Conservation (phyloP, 2,797 vertebrate genomes). For the Sebastes kiyomatsui region DNA sequence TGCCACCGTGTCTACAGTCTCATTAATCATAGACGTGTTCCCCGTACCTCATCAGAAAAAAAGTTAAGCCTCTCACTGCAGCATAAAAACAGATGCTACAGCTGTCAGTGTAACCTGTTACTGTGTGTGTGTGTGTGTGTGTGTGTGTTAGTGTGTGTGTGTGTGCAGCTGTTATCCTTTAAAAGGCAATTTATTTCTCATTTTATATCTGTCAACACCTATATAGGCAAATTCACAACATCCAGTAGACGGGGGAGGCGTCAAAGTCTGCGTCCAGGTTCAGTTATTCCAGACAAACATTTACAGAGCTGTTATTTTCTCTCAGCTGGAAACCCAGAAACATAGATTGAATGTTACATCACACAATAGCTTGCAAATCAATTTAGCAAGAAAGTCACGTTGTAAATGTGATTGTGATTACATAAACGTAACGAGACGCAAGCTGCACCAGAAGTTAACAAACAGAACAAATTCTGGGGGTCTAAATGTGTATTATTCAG, state of each 20-base stretch:
- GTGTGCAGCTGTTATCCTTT: constrained; percentile 1
- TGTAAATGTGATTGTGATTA: background rate
- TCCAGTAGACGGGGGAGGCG: background rate
- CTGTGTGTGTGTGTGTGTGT: background rate
- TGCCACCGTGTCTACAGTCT: background rate
- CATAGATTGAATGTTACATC: background rate
- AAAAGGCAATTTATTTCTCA: constrained; percentile 1
- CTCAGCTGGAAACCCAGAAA: background rate
- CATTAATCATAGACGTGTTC: constrained; percentile 17
- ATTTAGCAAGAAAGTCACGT: background rate
- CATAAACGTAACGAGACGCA: background rate
- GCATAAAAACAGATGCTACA: constrained; percentile 20
- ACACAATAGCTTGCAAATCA: background rate
- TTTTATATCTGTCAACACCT: constrained; percentile 6
- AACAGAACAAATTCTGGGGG: background rate
- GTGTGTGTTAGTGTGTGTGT: background rate
- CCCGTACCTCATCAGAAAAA: background rate
- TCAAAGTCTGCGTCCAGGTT: background rate
- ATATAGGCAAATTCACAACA: background rate
- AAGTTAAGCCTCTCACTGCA: background rate
- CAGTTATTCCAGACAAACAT: background rate
- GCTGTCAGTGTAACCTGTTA: background rate
- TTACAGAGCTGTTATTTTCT: background rate
- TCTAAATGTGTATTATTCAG: background rate
- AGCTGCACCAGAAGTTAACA: background rate